Base-by-base conservation (phyloP, 2,888 invertebrate genomes). In the Strigamia maritima region DNA sequence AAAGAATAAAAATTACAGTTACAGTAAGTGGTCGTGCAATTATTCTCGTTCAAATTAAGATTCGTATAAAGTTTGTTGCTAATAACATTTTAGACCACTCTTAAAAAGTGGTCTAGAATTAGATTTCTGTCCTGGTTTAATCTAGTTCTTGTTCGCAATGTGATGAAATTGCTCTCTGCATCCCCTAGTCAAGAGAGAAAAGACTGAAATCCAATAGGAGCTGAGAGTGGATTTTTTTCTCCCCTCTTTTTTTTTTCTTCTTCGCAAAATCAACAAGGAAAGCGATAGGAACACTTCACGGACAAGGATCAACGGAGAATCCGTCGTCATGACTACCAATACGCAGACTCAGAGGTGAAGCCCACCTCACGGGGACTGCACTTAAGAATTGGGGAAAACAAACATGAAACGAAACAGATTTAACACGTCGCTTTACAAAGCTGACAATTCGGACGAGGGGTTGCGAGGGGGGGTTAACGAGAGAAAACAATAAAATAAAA, bases 151-250 rank as follows among this genome's bases (percentile, higher is more conserved):
- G 54, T 54, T 54, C 16, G 8, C 54, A 54, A 54, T 54, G 54
- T 54, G 54, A 54, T 54, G 54, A 54, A 54, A 54, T 54, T 54
- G 54, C 54, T 54, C 54, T 54, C 54, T 10, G 16, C 54, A 54
- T 40, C 54, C 54, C 54, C 54, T 16, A 54, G 54, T 54, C 54
- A 19, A 54, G 54, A 54, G 54, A 54, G 54, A 54, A 54, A 54
- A 54, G 54, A 54, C 54, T 54, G 54, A 54, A 54, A 54, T 54
- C 54, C 54, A 54, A 54, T 54, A 54, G 54, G n/a, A 54, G 54
- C n/a, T 6, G 54, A 54, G 54, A 54, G 54, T 54, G 54, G 54
- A 54, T 54, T 54, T 54, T 54, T 54, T 54, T 54, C n/a, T n/a
- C n/a, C n/a, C n/a, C n/a, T n/a, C n/a, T n/a, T n/a, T 40, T 40